phyloP scores from a whole-genome alignment of 2,113 vertebrate species.

The Alectura lathami region DNA sequence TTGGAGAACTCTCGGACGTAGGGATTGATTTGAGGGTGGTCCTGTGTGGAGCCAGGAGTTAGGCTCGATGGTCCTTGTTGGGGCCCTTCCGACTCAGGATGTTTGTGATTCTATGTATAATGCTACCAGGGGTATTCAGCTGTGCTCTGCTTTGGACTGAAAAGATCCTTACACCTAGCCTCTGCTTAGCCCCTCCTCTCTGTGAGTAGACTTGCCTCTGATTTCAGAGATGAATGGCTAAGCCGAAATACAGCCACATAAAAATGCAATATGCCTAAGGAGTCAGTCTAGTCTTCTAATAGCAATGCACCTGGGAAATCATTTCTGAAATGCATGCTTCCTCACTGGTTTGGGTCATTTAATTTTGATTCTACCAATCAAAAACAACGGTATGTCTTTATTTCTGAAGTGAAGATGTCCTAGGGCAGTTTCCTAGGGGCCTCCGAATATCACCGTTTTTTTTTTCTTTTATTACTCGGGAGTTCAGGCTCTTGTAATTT shows the following conservation, averaged over 20 bases:
- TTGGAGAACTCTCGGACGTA: not conserved
- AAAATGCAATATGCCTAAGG: not conserved
- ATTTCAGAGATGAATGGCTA: not conserved
- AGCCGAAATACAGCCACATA: not conserved
- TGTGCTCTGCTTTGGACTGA: not conserved
- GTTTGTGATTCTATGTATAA: not conserved
- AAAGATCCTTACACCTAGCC: not conserved
- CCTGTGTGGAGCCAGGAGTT: not conserved
- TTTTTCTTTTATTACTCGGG: not conserved
- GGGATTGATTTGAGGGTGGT: not conserved
- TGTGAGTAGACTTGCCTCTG: not conserved
- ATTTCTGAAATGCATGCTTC: not conserved
- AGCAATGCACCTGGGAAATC: not conserved
- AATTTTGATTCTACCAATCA: not conserved
- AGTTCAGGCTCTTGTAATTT: not conserved
- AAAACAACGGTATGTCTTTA: not conserved
- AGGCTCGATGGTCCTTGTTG: not conserved
- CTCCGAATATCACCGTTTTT: not conserved
- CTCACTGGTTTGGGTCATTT: not conserved
- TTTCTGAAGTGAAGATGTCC: not conserved
- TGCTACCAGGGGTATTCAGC: not conserved
- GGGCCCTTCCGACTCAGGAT: not conserved
- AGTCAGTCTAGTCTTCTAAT: not conserved
- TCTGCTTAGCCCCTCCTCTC: not conserved
- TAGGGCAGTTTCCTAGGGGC: not conserved